Evolutionary conservation across 2,888 invertebrate genomes (phyloP), one percentile per base, ranked within the genome.

Genomic region (Noctuana brunneofusca): DNA sequence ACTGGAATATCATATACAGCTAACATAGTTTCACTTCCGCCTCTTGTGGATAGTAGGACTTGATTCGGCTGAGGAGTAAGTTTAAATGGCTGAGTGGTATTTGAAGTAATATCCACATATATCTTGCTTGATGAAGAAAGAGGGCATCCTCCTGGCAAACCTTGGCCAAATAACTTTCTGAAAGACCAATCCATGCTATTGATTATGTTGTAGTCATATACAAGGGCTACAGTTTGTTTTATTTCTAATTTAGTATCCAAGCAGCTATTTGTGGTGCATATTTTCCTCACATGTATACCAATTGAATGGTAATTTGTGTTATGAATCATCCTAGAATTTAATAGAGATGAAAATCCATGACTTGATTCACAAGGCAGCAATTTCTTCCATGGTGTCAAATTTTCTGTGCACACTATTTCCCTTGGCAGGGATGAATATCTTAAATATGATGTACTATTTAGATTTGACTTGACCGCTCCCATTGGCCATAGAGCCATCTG

Each of bases 381-480:
- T 81, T 99, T 99, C 77, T 98, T 98, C 96, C 99, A 99, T 0
- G 99, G 99, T 12, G 99, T 99, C 73, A 99, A 90, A 90, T 99
- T 99, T 90, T 99, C 99, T 0, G 99, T 99, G 80, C 99, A 99
- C 3, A 99, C 98, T 73, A 97, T 97, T 92, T 99, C 99, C 68
- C 97, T 93, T 0, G 99, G 98, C 65, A 99, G 84, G n/a, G 97
- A 95, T 0, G 98, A 96, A 89, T 98, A 99, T 73, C 96, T 89
- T 49, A 95, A 81, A 72, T 84, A 92, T 76, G 92, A 91, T 70
- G 92, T 86, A 74, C 92, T 82, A 77, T 93, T 84, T 65, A 88
- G 83, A 80, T 75, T 85, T 71, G 81, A 72, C 64, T 78, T 80
- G 8, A 92, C 85, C 46, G 94, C 93, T 43, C 97, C 96, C 64